A percentile compares a stretch with the other conserved stretches of the same genome.
These are phyloP conservation scores for Sander vitreus DNA, from an alignment of 2,113 vertebrate species.

Conservation along the genomic window DNA sequence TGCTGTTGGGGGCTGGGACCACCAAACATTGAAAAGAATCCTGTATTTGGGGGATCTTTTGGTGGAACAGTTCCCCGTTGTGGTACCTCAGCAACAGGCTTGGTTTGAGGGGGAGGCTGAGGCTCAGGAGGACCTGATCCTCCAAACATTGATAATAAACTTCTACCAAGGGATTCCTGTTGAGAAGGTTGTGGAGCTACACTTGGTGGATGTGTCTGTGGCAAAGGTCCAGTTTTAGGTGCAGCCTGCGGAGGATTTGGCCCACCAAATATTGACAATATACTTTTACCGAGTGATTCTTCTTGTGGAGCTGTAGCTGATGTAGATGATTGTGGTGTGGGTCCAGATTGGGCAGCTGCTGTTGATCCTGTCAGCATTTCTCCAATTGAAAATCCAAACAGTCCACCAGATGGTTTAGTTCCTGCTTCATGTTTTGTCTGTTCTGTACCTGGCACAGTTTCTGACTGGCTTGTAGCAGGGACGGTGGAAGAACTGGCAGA, in stretches of 20 bases:
- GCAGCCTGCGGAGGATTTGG: constrained; percentile 62
- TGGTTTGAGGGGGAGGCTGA: constrained; percentile 55
- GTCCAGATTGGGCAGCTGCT: constrained; percentile 41
- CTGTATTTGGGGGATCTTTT: constrained; percentile 71
- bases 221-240: constrained; percentile 51
- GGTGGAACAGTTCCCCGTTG: constrained; percentile 58
- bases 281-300: constrained; percentile 76
- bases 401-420: constrained; percentile 74
- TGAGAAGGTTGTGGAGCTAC: constrained; percentile 56
- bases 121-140: constrained; percentile 51
- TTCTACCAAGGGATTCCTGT: constrained; percentile 70
- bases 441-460: constrained; percentile 60
- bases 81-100: constrained; percentile 61
- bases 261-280: constrained; percentile 79
- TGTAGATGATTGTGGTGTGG: constrained; percentile 35
- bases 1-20: constrained; percentile 65
- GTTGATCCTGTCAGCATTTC: constrained; percentile 77
- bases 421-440: constrained; percentile 74
- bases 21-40: constrained; percentile 77
- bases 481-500: constrained; percentile 35
- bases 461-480: constrained; percentile 46
- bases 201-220: constrained; percentile 45
- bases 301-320: constrained; percentile 64
- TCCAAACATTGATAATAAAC: constrained; percentile 77
- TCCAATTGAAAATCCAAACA: constrained; percentile 87